These are phyloP conservation scores for Myripristis jacobus DNA, from an alignment of 2,797 vertebrate genomes.

Conservation along the genomic window DNA sequence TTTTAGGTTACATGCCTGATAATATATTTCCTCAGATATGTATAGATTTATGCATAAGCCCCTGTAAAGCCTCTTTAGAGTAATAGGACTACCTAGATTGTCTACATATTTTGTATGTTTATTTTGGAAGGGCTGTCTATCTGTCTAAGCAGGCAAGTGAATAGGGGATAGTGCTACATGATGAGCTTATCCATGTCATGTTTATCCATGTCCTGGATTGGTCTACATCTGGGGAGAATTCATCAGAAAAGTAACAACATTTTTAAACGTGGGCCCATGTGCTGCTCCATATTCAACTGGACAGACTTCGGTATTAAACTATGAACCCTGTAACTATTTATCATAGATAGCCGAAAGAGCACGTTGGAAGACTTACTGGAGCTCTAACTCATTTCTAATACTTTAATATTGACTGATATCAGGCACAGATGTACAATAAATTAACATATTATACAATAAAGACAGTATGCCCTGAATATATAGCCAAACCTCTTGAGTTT, in stretches of 20 bases:
- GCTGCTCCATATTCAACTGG: conserved; percentile 18
- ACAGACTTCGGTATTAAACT: background rate
- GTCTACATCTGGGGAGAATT: conserved; percentile 46
- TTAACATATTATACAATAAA: background rate
- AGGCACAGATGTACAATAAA: conserved; percentile 1
- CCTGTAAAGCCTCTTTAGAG: conserved; percentile 19
- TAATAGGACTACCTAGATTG: conserved; percentile 6
- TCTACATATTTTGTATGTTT: conserved; percentile 14
- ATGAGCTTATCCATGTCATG: conserved; percentile 34
- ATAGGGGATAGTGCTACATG: conserved; percentile 22
- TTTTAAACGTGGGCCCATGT: background rate
- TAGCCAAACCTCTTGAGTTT: background rate
- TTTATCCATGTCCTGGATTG: conserved; percentile 36
- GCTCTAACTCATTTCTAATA: background rate
- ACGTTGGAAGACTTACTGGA: background rate
- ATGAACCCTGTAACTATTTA: background rate
- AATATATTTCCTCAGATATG: background rate
- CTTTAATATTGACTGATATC: background rate
- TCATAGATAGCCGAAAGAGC: background rate
- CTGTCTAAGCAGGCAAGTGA: background rate
- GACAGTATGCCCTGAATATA: background rate
- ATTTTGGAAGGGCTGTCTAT: conserved; percentile 10
- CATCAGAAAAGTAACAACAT: conserved; percentile 13
- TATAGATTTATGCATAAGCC: conserved; percentile 25
- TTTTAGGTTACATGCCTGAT: background rate